phyloP scores from a whole-genome alignment of 2,797 vertebrate genomes.

The Trachurus trachurus region DNA sequence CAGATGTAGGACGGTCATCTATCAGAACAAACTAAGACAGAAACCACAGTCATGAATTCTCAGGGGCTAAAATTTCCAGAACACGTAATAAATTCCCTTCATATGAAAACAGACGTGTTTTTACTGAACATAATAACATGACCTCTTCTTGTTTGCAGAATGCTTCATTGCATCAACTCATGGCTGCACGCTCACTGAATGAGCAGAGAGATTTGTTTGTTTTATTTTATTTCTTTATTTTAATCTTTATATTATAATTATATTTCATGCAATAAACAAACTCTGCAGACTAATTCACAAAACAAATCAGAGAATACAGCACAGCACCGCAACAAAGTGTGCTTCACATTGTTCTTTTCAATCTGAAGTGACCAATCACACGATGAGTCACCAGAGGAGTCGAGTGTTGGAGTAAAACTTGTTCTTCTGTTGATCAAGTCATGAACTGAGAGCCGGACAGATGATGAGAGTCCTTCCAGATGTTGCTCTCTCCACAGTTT shows the following conservation, averaged over 20 bases:
- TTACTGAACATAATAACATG: not conserved
- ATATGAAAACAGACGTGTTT: not conserved
- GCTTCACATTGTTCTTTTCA: not conserved
- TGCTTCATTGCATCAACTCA: not conserved
- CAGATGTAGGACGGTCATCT: no score
- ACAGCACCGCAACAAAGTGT: conserved; percentile 8
- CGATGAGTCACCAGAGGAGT: no score
- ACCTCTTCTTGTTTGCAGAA: not conserved
- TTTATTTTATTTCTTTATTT: not conserved
- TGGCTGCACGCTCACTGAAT: not conserved
- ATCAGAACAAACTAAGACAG: no score
- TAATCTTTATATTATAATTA: not conserved
- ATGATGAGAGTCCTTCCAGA: conserved; percentile 84
- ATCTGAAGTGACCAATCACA: not conserved
- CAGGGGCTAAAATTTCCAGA: not conserved
- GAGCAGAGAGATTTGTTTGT: not conserved
- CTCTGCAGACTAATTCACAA: not conserved
- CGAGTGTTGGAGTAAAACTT: no score
- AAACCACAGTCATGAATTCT: not conserved
- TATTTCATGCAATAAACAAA: conserved; percentile 6
- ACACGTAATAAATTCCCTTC: not conserved
- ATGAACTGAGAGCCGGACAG: conserved; percentile 85
- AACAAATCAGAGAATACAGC: not conserved
- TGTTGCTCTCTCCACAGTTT: conserved; percentile 82
- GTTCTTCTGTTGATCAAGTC: conserved; percentile 62